These are phyloP conservation scores for Temnothorax nylanderi DNA, from an alignment of 1,140 invertebrate genomes.

Conservation along the genomic window DNA sequence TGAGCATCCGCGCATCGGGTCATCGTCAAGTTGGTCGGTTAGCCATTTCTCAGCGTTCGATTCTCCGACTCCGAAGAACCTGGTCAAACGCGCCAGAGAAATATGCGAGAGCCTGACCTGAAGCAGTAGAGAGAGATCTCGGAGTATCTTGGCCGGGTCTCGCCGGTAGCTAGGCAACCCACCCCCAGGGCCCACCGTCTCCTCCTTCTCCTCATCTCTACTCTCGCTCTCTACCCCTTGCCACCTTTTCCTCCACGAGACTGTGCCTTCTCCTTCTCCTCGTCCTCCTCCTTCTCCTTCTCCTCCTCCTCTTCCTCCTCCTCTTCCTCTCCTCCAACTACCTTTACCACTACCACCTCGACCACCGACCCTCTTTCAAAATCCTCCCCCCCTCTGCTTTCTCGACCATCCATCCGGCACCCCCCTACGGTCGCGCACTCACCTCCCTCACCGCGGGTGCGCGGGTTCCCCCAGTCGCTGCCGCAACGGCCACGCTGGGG, in stretches of 20 bases:
- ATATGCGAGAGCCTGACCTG: slow-evolving; percentile 68
- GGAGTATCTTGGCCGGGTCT: slow-evolving; percentile 86
- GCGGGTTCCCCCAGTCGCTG: slow-evolving; percentile 83
- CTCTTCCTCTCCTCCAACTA: slow-evolving; percentile 61
- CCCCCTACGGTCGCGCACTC: slow-evolving; percentile 67
- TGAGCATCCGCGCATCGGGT: not conserved
- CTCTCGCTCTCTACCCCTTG: slow-evolving; percentile 66
- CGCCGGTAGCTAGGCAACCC: slow-evolving; percentile 85
- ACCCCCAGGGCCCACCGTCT: slow-evolving; percentile 75
- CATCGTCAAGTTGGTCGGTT: slow-evolving; percentile 41
- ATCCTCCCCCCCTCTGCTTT: slow-evolving; percentile 76
- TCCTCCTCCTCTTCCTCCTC: slow-evolving; percentile 59
- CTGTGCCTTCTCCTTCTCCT: slow-evolving; percentile 41
- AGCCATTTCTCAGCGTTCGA: slow-evolving; percentile 55
- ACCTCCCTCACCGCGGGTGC: slow-evolving; percentile 81
- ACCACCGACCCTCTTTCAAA: slow-evolving; percentile 83
- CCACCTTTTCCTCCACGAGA: slow-evolving; percentile 81
- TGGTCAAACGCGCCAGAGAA: slow-evolving; percentile 68
- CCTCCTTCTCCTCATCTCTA: slow-evolving; percentile 75
- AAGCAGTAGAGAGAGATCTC: slow-evolving; percentile 80
- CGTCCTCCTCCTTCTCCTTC: slow-evolving; percentile 45
- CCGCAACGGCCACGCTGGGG: slow-evolving; percentile 85
- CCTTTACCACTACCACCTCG: slow-evolving; percentile 63
- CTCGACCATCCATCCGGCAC: slow-evolving; percentile 57
- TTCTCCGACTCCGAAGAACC: slow-evolving; percentile 58